phyloP scores from a whole-genome alignment of 2,888 invertebrate genomes.

The Girardia tigrina region DNA sequence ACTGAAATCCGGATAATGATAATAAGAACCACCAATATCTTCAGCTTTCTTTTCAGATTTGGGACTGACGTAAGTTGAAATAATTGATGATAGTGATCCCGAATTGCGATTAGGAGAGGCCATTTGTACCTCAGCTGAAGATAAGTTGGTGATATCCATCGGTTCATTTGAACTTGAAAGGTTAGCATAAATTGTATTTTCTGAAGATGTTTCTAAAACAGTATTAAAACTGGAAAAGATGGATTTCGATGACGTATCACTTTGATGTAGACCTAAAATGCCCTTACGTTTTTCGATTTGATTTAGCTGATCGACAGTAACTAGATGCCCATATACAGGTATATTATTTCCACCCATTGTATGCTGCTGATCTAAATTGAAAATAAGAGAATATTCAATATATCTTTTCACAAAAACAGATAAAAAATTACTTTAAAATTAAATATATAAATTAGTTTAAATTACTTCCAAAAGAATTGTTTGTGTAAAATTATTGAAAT shows the following conservation, averaged over 20 bases:
- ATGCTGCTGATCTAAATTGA: background rate
- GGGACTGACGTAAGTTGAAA: conserved; percentile 4
- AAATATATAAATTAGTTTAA: no score
- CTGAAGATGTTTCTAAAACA: background rate
- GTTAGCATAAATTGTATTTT: background rate
- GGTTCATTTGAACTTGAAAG: conserved; percentile 6
- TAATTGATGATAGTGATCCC: background rate
- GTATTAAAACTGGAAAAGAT: background rate
- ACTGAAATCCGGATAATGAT: conserved; percentile 19
- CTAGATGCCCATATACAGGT: conserved; percentile 8
- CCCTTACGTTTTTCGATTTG: conserved; percentile 12
- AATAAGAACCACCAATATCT: conserved; percentile 2
- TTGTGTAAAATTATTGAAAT: no score
- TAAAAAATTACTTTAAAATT: no score
- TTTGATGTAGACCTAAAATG: background rate
- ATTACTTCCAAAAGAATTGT: no score
- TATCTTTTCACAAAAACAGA: no score
- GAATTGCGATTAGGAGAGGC: background rate
- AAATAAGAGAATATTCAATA: no score
- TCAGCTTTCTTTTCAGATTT: conserved; percentile 16
- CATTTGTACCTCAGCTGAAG: conserved; percentile 2
- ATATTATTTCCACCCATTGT: background rate
- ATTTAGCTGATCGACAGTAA: background rate
- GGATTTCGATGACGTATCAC: background rate
- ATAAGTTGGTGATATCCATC: conserved; percentile 9